A percentile compares a stretch with the other conserved stretches of the same genome.
Conservation (phyloP, 2,797 vertebrate species). For the Anguilla megastoma region DNA sequence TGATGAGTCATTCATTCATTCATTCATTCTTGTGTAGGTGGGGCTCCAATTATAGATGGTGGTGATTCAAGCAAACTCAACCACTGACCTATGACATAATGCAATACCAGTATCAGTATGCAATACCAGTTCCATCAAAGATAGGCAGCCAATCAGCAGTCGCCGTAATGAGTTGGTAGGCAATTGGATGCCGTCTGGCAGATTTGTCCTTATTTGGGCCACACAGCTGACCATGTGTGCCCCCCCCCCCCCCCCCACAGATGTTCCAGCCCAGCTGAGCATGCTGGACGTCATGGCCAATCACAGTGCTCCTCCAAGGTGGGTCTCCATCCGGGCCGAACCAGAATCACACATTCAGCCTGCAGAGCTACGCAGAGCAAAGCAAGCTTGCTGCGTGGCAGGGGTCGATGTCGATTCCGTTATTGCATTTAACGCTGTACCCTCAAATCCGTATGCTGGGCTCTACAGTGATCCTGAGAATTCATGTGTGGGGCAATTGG, state of each 20-base stretch:
- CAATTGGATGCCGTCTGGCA: too few relatives aligned
- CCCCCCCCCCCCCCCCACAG: background rate
- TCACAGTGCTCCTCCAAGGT: constrained; percentile 7
- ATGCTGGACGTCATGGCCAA: too few relatives aligned
- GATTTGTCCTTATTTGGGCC: background rate
- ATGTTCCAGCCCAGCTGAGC: constrained; percentile 37
- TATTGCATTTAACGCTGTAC: background rate
- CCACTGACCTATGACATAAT: too few relatives aligned
- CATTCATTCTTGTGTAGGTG: background rate
- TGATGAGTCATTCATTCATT: background rate
- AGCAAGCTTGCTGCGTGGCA: background rate
- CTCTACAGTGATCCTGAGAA: background rate
- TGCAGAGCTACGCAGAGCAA: background rate
- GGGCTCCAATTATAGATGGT: background rate
- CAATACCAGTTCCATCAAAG: too few relatives aligned
- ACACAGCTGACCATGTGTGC: background rate
- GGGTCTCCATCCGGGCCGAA: background rate
- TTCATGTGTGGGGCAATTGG: too few relatives aligned
- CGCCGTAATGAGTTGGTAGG: too few relatives aligned
- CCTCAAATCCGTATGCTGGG: background rate
- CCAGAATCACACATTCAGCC: background rate
- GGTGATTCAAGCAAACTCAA: background rate
- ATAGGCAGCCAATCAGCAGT: too few relatives aligned
- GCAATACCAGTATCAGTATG: too few relatives aligned
- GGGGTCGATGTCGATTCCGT: background rate